Conservation (phyloP, 1,140 invertebrate species). For the Drosophila dunni region DNA sequence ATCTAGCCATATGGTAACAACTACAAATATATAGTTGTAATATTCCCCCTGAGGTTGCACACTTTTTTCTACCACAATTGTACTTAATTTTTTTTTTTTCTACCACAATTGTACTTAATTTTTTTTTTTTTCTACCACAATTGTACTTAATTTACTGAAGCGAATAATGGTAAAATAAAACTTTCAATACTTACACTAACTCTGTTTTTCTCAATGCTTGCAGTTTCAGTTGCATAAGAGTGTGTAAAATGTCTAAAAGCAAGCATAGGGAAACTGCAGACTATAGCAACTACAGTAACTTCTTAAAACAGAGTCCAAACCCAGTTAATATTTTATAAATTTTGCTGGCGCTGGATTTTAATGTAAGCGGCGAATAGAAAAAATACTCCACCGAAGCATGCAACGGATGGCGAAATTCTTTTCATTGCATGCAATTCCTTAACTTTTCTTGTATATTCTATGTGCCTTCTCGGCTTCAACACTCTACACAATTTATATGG, state of each 20-base stretch:
- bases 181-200: slow-evolving; percentile 38
- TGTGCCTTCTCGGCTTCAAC: slow-evolving; percentile 74
- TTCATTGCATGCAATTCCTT: slow-evolving; percentile 37
- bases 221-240: slow-evolving; percentile 46
- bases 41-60: no score
- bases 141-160: slow-evolving; percentile 64
- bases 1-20: no score
- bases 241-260: slow-evolving; percentile 63
- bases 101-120: slow-evolving; percentile 64
- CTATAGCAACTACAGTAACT: slow-evolving; percentile 14
- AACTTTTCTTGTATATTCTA: slow-evolving; percentile 49
- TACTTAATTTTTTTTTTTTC: slow-evolving; percentile 72
- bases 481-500: slow-evolving; percentile 80
- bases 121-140: slow-evolving; percentile 8
- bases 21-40: no score
- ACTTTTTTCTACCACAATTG: no score
- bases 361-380: slow-evolving; percentile 72
- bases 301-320: slow-evolving; percentile 32
- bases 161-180: slow-evolving; percentile 70
- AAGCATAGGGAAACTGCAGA: slow-evolving; percentile 1
- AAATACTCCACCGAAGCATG: slow-evolving; percentile 57
- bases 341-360: slow-evolving; percentile 73
- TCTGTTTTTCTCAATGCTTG: slow-evolving; percentile 41
- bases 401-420: slow-evolving; percentile 30
- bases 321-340: slow-evolving; percentile 81